Conservation (phyloP, 2,113 vertebrate species). For the Columba livia region DNA sequence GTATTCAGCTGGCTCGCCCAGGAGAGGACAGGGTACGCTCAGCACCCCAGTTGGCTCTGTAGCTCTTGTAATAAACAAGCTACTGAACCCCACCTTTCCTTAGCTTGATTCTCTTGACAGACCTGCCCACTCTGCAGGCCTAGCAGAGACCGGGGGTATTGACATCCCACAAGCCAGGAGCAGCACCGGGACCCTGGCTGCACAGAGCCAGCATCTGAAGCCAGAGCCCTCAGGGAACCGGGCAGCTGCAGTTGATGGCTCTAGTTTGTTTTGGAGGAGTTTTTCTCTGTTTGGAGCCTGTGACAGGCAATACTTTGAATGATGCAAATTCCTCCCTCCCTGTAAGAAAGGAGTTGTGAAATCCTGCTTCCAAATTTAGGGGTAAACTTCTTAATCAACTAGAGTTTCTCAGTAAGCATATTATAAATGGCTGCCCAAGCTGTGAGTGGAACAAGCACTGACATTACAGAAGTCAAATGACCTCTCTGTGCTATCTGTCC, state of each 20-base stretch:
- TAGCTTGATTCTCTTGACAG: background rate
- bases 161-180: background rate
- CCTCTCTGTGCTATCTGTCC: conserved; percentile 20
- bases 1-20: background rate
- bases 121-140: background rate
- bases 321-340: background rate
- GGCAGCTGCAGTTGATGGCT: background rate
- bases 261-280: background rate
- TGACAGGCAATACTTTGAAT: background rate
- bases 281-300: background rate
- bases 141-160: background rate
- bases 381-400: background rate
- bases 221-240: background rate
- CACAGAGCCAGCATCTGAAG: background rate
- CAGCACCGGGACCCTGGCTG: accelerated
- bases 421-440: conserved; percentile 11
- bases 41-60: background rate
- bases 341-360: conserved; percentile 18
- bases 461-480: conserved; percentile 50
- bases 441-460: conserved; percentile 50
- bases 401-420: background rate
- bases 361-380: conserved; percentile 50
- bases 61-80: background rate
- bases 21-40: background rate
- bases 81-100: background rate